Evolutionary conservation across 2,888 invertebrate species (phyloP), one percentile per base, ranked within the genome.

Genomic region (Thyatira batis): DNA sequence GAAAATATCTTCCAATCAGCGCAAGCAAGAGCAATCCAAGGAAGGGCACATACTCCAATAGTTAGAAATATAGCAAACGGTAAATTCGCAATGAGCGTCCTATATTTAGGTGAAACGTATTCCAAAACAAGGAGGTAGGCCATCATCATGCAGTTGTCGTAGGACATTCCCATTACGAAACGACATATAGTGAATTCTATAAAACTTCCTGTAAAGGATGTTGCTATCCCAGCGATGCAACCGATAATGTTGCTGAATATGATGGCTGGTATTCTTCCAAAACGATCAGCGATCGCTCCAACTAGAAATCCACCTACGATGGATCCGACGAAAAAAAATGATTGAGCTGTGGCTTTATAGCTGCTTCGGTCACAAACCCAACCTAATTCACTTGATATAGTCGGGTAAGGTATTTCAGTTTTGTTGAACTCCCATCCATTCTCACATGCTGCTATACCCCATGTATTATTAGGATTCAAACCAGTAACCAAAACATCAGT

Each of bases 101-200:
- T 82, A 52, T 88, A 84, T 60, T 80, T 87, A 2, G 88, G 87
- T 13, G 82, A 82, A 1, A 80, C 73, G 57, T 83, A 87, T 64
- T 89, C 89, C 30, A 89, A 59, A 17, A 81, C 72, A 0, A 87
- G 58, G 2, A 88, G 65, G 21, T 87, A 89, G 0, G 66, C 69
- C 84, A 89, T 85, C 70, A 84, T 84, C 81, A 87, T 82, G 58
- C 85, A 87, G 54, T 82, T 85, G 50, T 89, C 88, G 45, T 84
- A 87, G 3, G 84, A 79, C 73, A 87, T 80, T 11, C 88, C 88
- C 70, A 86, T 76, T 23, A 89, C 67, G 55, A 89, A 85, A 30
- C 88, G 74, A 49, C 80, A 82, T 2, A 82, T 56, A 1, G 78
- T 59, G 52, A 89, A 89, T 52, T 79, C 65, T 0, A 67, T 21